Base-by-base conservation (phyloP, 2,113 vertebrate species). In the Cyrtonyx montezumae region DNA sequence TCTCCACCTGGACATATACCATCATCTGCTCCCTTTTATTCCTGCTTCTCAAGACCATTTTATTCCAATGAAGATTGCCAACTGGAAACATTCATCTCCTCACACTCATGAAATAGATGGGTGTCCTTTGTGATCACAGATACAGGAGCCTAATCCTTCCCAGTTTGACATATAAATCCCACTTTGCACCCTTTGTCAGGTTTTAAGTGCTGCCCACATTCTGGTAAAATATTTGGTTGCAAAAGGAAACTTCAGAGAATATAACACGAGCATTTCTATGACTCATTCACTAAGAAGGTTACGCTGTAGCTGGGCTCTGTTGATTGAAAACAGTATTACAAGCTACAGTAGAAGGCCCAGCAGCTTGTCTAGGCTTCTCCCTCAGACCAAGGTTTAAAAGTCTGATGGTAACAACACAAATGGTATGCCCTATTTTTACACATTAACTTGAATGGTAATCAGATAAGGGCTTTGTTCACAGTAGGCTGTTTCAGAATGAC, bases 21-120 rank as follows among this genome's bases (percentile, higher is more conserved):
- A 63, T 93, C 77, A 76, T 81, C 75, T 88, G 82, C 62, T 93
- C n/a, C 81, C 61, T 93, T 65, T 65, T 21, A 53, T 16, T 36
- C 17, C 13, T 42, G 26, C 34, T 83, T 26, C 73, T 56, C 63
- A 79, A 9, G 3, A 14, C 40, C 5, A 7, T 46, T 95, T 30
- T n/a, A 49, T 32, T 67, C 37, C 43, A 76, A 40, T 13, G 23
- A 28, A 22, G 48, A 19, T 21, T 12, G 42, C 86, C 34, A 73
- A 53, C 69, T 87, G 37, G 43, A 92, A 58, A 4, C 58, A 71
- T 59, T 77, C 62, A 5, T 46, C 65, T 67, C 46, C 84, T 71
- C 45, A 61, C 40, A 58, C 43, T 18, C 21, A 7, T 16, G 22
- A 76, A 81, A 21, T 40, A 81, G 71, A 71, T 49, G 61, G 68